Evolutionary conservation across 2,888 invertebrate genomes (phyloP).

Genomic region (Catocala sponsa): DNA sequence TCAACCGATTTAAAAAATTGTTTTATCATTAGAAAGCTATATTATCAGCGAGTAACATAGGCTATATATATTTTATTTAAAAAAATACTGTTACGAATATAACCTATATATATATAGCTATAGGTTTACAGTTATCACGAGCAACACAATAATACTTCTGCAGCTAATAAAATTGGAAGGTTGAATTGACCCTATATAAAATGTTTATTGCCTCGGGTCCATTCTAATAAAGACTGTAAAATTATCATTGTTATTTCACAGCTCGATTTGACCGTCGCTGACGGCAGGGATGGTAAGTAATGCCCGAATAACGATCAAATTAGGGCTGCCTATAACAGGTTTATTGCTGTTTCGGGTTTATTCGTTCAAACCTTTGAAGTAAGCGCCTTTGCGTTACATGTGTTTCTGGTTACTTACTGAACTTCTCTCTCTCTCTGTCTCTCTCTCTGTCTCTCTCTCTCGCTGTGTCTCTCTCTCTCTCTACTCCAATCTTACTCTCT

Average conservation of each 20-base stretch:
- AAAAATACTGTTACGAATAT: no score
- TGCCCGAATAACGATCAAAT: conserved; percentile 33
- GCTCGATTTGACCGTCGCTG: conserved; percentile 6
- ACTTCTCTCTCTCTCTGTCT: no score
- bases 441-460: no score
- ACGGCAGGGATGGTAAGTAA: conserved; percentile 22
- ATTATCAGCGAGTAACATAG: no score
- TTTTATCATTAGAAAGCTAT: no score
- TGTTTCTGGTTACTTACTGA: neutral
- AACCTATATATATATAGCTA: no score
- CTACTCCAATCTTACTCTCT: no score
- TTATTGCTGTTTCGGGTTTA: conserved; percentile 10
- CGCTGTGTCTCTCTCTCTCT: no score
- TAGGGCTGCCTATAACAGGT: conserved; percentile 22
- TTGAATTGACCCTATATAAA: conserved; percentile 7
- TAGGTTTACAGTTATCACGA: no score
- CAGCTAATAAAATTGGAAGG: neutral
- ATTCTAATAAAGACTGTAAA: conserved; percentile 15
- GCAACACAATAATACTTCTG: neutral
- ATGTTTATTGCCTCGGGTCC: conserved; percentile 1
- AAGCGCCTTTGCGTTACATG: conserved; percentile 10
- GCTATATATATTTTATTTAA: no score
- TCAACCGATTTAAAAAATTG: no score
- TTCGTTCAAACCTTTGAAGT: neutral
- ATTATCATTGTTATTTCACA: conserved; percentile 38